Base-by-base conservation (phyloP, 2,888 invertebrate species). In the Taphrorychus bicolor region DNA sequence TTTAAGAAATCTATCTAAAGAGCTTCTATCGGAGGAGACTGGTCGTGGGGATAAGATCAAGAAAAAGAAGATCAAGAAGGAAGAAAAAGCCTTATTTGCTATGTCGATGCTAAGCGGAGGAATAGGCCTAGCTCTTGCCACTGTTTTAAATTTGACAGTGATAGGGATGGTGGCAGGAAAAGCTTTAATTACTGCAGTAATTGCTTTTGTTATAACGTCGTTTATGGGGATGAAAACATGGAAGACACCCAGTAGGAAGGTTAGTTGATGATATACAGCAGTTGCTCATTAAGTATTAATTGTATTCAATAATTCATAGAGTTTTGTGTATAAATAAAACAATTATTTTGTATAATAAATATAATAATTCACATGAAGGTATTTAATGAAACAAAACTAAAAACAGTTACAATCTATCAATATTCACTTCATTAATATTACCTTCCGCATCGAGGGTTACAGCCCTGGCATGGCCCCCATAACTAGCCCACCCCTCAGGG, bases 151-250 rank as follows among this genome's bases (percentile, higher is more conserved):
- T 0, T 84, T 82, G 5, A 79, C 81, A 5, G 79, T 85, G 76
- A 56, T 56, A 3, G 91, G 92, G 0, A 81, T 91, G 60, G 82
- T 92, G 21, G 92, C 92, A 4, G 92, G 92, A 7, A 93, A 93
- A 79, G 93, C 93, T 0, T 78, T 93, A 19, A 89, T 92, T 88
- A 90, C 91, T 0, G 91, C 89, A 0, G 78, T 92, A 68, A 88
- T 92, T 87, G 91, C 93, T 0, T 83, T 93, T 0, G 87, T 91
- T 72, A 82, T 92, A 0, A 90, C 92, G 0, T 89, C 89, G 0
- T 87, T 91, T 63, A 84, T 91, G 57, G 91, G 92, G 0, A 82
- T 92, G 66, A 92, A 91, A 75, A 21, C 40, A 14, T 56, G 23
- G 41, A 53, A 14, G 45, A 18, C 7, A 32, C 40, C 5, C 7